phyloP scores from a whole-genome alignment of 92 coral and sea anemone genomes.

The Diadumene lineata region DNA sequence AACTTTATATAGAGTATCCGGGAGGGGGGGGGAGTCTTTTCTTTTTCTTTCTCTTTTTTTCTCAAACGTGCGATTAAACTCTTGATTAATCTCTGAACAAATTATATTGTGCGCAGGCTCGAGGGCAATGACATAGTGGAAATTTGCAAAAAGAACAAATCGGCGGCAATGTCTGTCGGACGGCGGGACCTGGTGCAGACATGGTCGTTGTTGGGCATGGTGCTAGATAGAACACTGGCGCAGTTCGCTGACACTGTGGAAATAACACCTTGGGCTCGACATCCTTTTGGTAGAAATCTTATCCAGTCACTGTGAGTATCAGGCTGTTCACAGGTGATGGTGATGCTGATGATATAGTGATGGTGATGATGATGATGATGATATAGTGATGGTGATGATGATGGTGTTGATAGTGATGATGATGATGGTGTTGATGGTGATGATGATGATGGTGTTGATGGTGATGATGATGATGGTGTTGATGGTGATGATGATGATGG shows the following conservation, averaged over 20 bases:
- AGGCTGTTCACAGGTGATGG: no score
- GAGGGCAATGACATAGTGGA: conserved; percentile 83
- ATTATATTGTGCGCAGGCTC: no score
- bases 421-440: not conserved
- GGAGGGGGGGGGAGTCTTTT: no score
- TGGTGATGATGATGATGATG: not conserved
- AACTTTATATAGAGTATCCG: no score
- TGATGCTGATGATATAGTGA: not conserved
- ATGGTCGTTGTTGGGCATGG: conserved; percentile 88
- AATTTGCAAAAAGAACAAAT: conserved; percentile 83
- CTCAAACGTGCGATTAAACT: no score
- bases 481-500: no score
- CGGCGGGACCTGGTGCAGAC: conserved; percentile 95
- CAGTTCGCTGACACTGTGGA: conserved; percentile 68
- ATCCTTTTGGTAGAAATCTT: conserved; percentile 90
- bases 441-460: not conserved
- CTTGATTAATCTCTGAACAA: no score
- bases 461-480: not conserved
- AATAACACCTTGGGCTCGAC: conserved; percentile 96
- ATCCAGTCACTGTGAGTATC: conserved; percentile 81
- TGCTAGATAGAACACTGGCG: conserved; percentile 78
- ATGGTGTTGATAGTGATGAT: not conserved
- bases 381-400: not conserved
- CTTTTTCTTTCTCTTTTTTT: not conserved
- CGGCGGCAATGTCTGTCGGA: conserved; percentile 89